A percentile compares a stretch with the other conserved stretches of the same genome.
Conservation (phyloP, 2,113 vertebrate species). For the Hydrolagus affinis region DNA sequence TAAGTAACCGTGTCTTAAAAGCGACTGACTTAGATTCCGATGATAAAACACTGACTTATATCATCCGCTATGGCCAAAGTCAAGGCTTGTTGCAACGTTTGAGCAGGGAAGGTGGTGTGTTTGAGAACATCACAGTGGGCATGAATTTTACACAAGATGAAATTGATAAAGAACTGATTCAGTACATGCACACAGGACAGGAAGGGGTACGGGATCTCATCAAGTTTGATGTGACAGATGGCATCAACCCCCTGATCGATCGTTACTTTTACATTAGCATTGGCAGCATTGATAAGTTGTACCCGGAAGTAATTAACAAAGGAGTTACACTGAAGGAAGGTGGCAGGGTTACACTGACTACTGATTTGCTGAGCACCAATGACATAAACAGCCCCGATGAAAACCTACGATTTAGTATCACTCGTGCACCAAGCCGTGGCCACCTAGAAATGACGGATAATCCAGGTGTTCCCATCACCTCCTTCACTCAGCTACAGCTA, state of each 20-base stretch:
- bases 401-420: constrained; percentile 46
- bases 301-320: constrained; percentile 51
- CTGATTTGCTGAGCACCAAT: constrained; percentile 47
- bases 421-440: constrained; percentile 40
- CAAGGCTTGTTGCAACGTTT: constrained; percentile 60
- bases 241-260: constrained; percentile 47
- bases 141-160: constrained; percentile 57
- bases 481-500: constrained; percentile 50
- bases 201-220: constrained; percentile 46
- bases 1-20: constrained; percentile 47
- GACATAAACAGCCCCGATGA: constrained; percentile 48
- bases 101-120: constrained; percentile 52
- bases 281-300: constrained; percentile 40
- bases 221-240: constrained; percentile 57
- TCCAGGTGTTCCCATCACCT: constrained; percentile 42
- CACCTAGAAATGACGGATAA: constrained; percentile 48
- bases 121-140: constrained; percentile 46
- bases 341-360: constrained; percentile 46
- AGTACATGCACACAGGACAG: constrained; percentile 46
- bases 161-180: constrained; percentile 46
- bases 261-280: constrained; percentile 48
- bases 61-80: constrained; percentile 43
- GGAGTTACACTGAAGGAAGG: constrained; percentile 47
- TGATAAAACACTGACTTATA: constrained; percentile 48
- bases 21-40: constrained; percentile 52